Percentiles rank a stretch among this genome's conserved stretches.
phyloP scores from a whole-genome alignment of 2,888 invertebrate species.

The Scaeva pyrastri region DNA sequence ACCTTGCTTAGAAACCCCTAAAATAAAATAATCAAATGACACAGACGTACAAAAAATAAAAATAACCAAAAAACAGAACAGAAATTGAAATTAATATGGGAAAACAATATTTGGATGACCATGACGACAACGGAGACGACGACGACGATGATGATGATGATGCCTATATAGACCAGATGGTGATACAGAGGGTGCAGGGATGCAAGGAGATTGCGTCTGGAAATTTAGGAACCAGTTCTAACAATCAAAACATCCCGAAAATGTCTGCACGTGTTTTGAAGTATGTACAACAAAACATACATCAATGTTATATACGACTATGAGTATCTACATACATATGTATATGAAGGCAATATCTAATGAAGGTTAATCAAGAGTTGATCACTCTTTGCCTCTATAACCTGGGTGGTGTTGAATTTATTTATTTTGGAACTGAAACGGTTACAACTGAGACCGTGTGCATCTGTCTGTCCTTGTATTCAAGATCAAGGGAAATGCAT shows the following conservation, averaged over 20 bases:
- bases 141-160: background rate
- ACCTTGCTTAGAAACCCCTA: slow-evolving; percentile 28
- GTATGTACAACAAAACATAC: no score
- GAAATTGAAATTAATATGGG: slow-evolving; percentile 34
- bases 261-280: slow-evolving; percentile 41
- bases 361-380: slow-evolving; percentile 29
- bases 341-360: background rate
- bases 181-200: slow-evolving; percentile 22
- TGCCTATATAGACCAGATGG: slow-evolving; percentile 8
- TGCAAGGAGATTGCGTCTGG: slow-evolving; percentile 25
- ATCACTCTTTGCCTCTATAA: background rate
- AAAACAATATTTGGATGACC: slow-evolving; percentile 30
- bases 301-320: no score
- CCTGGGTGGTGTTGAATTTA: slow-evolving; percentile 28
- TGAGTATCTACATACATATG: background rate
- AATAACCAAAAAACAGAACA: background rate
- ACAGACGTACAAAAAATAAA: slow-evolving; percentile 21
- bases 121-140: background rate
- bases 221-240: slow-evolving; percentile 38
- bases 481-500: background rate
- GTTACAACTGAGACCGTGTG: background rate
- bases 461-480: slow-evolving; percentile 4
- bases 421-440: slow-evolving; percentile 4
- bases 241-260: slow-evolving; percentile 38
- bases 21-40: slow-evolving; percentile 38